Base-by-base conservation (phyloP, 2,113 vertebrate species). In the Mirounga angustirostris region DNA sequence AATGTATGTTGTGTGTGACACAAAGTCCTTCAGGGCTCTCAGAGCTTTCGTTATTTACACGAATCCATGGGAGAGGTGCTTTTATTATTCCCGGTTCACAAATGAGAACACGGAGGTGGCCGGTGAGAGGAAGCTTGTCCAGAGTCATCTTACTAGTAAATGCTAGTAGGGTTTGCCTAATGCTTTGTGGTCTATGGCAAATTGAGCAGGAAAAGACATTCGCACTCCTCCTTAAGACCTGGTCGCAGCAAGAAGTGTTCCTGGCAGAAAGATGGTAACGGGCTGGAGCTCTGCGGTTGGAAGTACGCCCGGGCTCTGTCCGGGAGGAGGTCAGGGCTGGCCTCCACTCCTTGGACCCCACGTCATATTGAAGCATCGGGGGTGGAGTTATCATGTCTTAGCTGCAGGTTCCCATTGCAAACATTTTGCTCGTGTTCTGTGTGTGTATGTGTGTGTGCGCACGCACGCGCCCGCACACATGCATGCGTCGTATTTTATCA, bases 381-480 rank as follows among this genome's bases (percentile, higher is more conserved):
- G 21, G 7, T 54, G 24, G 1, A 7, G n/a, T 82, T 43, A 43
- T n/a, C 30, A 65, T 3, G 16, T n/a, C 26, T 56, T 14, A 54
- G 13, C 50, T 33, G 9, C 43, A 50, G 36, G 59, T 52, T 7
- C 19, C 12, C 10, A 80, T 18, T 33, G 26, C 50, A 52, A 33
- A 19, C 7, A 30, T 61, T 43, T 22, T 40, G 56, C 43, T n/a
- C 26, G 56, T 59, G 13, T 7, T 28, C 10, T 36, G 19, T 24
- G 33, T 88, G 5, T 52, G 50, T 26, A 8, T 18, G 16, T 22
- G 52, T 15, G 12, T 6, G 13, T 54, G 33, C 16, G 14, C 11
- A 1, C 8, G 24, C 2, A 19, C 7, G 15, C 4, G 59, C 24
- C 40, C 40, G 0, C 0, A 2, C 26, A 5, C 61, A 63, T 16